phyloP scores from a whole-genome alignment of 1,140 invertebrate species.

The Bombus impatiens region DNA sequence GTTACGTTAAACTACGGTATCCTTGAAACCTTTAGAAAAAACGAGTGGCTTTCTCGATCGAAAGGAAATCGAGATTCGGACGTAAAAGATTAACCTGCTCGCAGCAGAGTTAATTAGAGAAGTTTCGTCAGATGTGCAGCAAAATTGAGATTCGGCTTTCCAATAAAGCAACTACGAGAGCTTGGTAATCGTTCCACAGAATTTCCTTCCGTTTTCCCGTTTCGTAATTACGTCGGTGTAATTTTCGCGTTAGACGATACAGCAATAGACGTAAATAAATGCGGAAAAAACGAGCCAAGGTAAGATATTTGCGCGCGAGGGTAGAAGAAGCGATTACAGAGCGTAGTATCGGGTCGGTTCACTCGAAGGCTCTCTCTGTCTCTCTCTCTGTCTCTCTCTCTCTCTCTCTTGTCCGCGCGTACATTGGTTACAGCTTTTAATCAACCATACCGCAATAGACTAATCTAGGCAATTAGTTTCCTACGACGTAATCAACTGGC shows the following conservation, averaged over 20 bases:
- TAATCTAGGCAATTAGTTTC: conserved; percentile 57
- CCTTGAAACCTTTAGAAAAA: too few species aligned
- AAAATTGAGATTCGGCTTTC: too few species aligned
- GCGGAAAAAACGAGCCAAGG: background rate
- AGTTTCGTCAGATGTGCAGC: too few species aligned
- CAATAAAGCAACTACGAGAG: too few species aligned
- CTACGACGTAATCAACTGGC: conserved; percentile 39
- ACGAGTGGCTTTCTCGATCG: too few species aligned
- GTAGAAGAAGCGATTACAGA: background rate
- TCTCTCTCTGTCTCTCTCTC: background rate
- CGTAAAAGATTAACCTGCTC: too few species aligned
- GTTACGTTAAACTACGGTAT: too few species aligned
- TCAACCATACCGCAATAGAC: conserved; percentile 46
- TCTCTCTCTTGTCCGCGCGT: background rate
- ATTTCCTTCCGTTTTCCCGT: background rate
- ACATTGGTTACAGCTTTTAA: conserved; percentile 45
- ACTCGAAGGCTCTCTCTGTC: background rate
- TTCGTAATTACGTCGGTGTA: background rate
- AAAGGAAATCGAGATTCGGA: background rate
- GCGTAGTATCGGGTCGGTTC: background rate
- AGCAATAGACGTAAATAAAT: background rate
- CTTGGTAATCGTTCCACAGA: background rate
- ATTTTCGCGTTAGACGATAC: background rate
- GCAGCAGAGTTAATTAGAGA: too few species aligned
- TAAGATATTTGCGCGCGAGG: background rate